Evolutionary conservation across 2,888 invertebrate species (phyloP), one percentile per base, ranked within the genome.

Genomic region (Clistopyga incitator): DNA sequence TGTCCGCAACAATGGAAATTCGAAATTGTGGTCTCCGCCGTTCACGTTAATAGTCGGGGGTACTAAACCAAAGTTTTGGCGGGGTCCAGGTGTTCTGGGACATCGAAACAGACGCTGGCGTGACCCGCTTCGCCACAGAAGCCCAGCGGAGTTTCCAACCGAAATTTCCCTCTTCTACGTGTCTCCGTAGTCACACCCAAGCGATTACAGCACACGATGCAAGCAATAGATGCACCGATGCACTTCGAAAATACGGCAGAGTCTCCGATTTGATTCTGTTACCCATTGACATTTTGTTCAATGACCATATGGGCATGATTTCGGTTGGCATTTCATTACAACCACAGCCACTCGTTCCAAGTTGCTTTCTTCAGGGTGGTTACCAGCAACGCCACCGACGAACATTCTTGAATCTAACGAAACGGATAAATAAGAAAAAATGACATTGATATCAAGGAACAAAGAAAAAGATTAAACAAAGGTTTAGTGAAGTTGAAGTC

Each of bases 1-100:
- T 75, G 81, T 81, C 65, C 76, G 61, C 67, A 79, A 83, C 76
- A 79, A 81, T 68, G 70, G 78, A 78, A 84, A 81, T 84, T 81
- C 65, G 78, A 81, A 84, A 84, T 75, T 78, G 79, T 68, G 74
- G 78, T 75, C 64, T 78, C 50, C 61, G 54, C 72, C 56, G 76
- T 20, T 68, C 56, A 29, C 56, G 65, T 76, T 59, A 68, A 79
- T 71, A 56, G 65, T 61, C 59, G 29, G 45, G 54, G 25, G n/a
- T 11, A 50, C 25, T 38, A 38, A 18, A 6, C 23, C 67, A 72
- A 83, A 80, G 80, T 83, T 83, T 80, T 20, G 54, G 54, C 61
- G 64, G 52, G 59, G n/a, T 59, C 65, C 82, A 82, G 82, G 79
- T 80, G 79, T 76, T 80, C 65, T 38, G 56, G 67, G 42, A 76